Base-by-base conservation (phyloP, 2,888 invertebrate species). In the Tanypteryx hageni region DNA sequence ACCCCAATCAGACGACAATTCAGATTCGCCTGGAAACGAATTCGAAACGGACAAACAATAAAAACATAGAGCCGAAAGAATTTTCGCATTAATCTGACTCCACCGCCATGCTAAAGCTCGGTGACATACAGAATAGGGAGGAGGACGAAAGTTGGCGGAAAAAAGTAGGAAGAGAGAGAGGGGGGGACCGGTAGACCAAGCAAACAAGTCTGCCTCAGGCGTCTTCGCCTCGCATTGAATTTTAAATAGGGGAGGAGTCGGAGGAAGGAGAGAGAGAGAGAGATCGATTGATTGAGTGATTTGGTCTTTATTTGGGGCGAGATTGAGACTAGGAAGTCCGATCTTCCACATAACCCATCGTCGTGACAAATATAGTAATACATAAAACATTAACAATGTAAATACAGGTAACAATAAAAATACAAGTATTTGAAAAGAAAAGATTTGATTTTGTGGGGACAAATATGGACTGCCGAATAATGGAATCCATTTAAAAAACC, bases 161-260 rank as follows among this genome's bases (percentile, higher is more conserved):
- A 44, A 76, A 76, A 76, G 27, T 0, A 22, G 5, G 18, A 18
- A 18, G 68, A n/a, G 16, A 64, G 14, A 64, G n/a, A 27, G 76
- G 27, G n/a, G 27, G n/a, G 76, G 27, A 76, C 76, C 68, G n/a
- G 22, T 76, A 76, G 76, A 76, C 76, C 76, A 27, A 27, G 76
- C 10, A 76, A 76, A 76, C 76, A 76, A 76, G n/a, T n/a, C 68
- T 68, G 64, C 64, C 44, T 16, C 31, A 18, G 89, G 61, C 89
- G 89, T 64, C 86, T 31, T 86, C 61, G 18, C 14, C 61, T 31
- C 89, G 11, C 89, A n/a, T 89, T 68, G 89, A 89, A 89, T 89
- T 89, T 89, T 58, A 22, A 68, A 68, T 89, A 44, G 10, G 44
- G 18, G 56, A n/a, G n/a, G n/a, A n/a, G n/a, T n/a, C n/a, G n/a